phyloP scores from a whole-genome alignment of 2,888 invertebrate species.

The Pocota personata region DNA sequence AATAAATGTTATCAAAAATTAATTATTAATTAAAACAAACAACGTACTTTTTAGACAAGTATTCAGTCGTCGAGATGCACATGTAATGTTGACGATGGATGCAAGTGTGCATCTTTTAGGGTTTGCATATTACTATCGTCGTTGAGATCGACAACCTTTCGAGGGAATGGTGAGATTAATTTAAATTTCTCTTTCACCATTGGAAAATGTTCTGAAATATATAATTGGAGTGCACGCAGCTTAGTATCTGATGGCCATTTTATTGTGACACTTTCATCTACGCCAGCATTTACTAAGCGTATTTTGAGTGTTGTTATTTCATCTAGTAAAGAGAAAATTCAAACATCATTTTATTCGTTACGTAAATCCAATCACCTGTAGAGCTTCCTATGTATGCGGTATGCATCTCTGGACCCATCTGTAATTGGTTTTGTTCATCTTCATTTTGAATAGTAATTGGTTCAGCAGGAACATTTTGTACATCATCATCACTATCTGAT shows the following conservation, averaged over 20 bases:
- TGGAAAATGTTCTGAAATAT: slow-evolving; percentile 80
- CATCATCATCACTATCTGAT: slow-evolving; percentile 67
- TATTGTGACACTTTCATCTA: slow-evolving; percentile 79
- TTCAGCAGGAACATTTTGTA: slow-evolving; percentile 42
- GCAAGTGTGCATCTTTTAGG: slow-evolving; percentile 80
- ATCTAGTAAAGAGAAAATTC: slow-evolving; percentile 23
- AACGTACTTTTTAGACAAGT: slow-evolving; percentile 43
- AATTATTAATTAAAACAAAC: slow-evolving; percentile 54
- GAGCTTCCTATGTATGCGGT: slow-evolving; percentile 45
- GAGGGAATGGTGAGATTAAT: slow-evolving; percentile 81
- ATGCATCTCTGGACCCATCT: slow-evolving; percentile 8
- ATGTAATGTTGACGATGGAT: slow-evolving; percentile 82
- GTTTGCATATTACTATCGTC: slow-evolving; percentile 78
- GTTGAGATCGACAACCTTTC: slow-evolving; percentile 79
- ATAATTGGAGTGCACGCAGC: slow-evolving; percentile 79
- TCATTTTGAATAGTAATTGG: background rate
- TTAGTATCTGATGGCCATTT: slow-evolving; percentile 82
- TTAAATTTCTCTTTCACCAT: slow-evolving; percentile 80
- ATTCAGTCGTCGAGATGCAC: slow-evolving; percentile 80
- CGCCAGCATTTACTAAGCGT: slow-evolving; percentile 78
- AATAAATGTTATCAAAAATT: slow-evolving; percentile 51
- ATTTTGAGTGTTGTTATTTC: slow-evolving; percentile 80
- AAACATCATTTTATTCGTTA: background rate
- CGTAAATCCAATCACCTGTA: slow-evolving; percentile 4
- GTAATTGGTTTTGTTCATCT: slow-evolving; percentile 1